Evolutionary conservation across 64 coral and sea anemone genomes (phyloP), one percentile per base, ranked within the genome.

Genomic region (Acropora yongei): DNA sequence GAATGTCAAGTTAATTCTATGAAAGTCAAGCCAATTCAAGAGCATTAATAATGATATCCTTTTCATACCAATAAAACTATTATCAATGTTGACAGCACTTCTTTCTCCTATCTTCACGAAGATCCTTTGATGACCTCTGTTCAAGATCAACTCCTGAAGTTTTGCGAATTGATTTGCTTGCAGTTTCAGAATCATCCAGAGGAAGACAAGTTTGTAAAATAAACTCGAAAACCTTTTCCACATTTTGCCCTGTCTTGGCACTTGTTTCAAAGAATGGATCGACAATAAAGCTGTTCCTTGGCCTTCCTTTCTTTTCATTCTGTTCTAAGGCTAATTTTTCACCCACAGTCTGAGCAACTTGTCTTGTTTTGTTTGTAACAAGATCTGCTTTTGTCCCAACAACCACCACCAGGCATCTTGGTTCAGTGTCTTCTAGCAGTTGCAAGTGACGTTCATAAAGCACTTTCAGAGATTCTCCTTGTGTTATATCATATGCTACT

Each of bases 261-360:
- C 97, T 99, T 7, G 94, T 99, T 89, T 99, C 94, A 77, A 99
- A 99, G 84, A 93, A 94, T 5, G 97, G 97, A 68, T 92, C 57
- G 19, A 51, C 61, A 19, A 60, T 85, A 17, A 93, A 91, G 66
- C 69, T 89, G 19, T 63, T 74, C 46, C 47, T 80, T 58, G 84
- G 39, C 71, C 79, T 60, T 51, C 79, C 79, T 50, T 96, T 99
- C 7, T 72, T 93, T 72, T 83, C 88, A 82, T 97, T 97, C 75
- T 91, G 86, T 78, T 88, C 88, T 13, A 80, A 53, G 10, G 95
- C 91, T 77, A 96, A 73, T 58, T 77, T 86, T 68, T 96, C 74
- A 12, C 91, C 97, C 45, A 91, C 69, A 42, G 57, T 80, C 67
- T 78, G 49, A 10, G 77, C 40, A 7, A 99, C 53, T 68, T 86